Evolutionary conservation across 1,140 invertebrate genomes (phyloP).

Genomic region (Hyphantria cunea): DNA sequence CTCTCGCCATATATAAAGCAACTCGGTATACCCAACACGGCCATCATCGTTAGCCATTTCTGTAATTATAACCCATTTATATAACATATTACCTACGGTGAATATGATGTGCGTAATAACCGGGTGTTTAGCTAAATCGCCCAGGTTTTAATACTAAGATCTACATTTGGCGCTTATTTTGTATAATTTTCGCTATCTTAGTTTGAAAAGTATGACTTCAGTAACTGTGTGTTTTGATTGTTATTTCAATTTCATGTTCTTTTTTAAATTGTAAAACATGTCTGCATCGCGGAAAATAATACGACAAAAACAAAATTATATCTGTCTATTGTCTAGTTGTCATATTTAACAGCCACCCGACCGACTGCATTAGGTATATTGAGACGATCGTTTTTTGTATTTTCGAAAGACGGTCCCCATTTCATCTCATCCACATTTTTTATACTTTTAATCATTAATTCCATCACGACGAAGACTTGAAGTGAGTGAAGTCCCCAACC

Average conservation of each 20-base stretch:
- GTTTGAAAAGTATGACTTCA: too few species aligned
- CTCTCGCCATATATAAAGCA: constrained; percentile 16
- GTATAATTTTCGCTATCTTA: constrained; percentile 3
- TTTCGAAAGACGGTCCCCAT: too few species aligned
- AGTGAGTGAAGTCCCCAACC: too few species aligned
- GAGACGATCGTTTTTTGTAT: too few species aligned
- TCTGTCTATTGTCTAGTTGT: neutral
- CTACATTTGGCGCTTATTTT: constrained; percentile 17
- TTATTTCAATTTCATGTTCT: too few species aligned
- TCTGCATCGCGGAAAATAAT: constrained; percentile 5
- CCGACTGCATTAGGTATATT: too few species aligned
- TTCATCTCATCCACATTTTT: too few species aligned
- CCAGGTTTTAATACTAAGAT: constrained; percentile 22
- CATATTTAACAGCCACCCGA: too few species aligned
- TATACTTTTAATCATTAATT: too few species aligned
- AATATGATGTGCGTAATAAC: constrained; percentile 26
- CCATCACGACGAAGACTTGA: too few species aligned
- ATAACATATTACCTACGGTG: constrained; percentile 28
- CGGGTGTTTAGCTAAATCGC: constrained; percentile 34
- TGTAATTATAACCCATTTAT: constrained; percentile 35
- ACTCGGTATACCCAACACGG: constrained; percentile 6
- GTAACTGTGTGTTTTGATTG: too few species aligned
- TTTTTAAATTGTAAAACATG: too few species aligned
- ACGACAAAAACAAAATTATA: neutral
- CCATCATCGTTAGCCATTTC: constrained; percentile 33